Conservation (phyloP, 2,797 vertebrate species). For the Myripristis murdjan region DNA sequence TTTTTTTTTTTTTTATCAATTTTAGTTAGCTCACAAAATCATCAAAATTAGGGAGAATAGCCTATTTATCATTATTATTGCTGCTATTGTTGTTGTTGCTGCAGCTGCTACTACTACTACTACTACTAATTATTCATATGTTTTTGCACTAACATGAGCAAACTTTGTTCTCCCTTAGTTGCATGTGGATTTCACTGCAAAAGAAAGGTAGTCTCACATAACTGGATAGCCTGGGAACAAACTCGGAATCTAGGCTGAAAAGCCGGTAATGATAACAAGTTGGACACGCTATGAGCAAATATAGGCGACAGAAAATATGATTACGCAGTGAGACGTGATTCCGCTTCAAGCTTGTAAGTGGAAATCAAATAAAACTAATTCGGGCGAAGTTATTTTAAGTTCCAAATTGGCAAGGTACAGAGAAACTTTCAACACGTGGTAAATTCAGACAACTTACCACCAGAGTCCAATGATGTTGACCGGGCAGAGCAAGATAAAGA, state of each 20-base stretch:
- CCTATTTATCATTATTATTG: too few species aligned
- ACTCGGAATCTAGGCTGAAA: conserved; percentile 35
- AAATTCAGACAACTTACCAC: conserved; percentile 86
- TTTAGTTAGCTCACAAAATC: too few species aligned
- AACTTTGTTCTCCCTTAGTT: too few species aligned
- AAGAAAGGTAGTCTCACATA: not conserved
- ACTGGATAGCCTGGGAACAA: not conserved
- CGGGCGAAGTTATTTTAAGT: not conserved
- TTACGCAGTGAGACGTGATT: not conserved
- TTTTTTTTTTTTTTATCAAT: too few species aligned
- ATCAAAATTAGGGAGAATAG: too few species aligned
- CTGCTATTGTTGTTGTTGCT: too few species aligned
- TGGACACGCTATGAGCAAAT: conserved; percentile 7
- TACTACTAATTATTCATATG: too few species aligned
- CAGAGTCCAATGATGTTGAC: conserved; percentile 96
- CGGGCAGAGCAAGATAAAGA: conserved; percentile 94
- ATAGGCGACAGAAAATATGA: not conserved
- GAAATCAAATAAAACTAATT: conserved; percentile 1
- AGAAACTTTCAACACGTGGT: conserved; percentile 61
- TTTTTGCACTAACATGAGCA: too few species aligned
- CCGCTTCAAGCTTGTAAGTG: conserved; percentile 2
- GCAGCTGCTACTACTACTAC: too few species aligned
- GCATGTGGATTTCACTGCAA: not conserved
- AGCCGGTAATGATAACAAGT: conserved; percentile 20
- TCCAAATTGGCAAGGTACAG: conserved; percentile 4